phyloP scores from a whole-genome alignment of 1,140 invertebrate species.

The Sinella curviseta region DNA sequence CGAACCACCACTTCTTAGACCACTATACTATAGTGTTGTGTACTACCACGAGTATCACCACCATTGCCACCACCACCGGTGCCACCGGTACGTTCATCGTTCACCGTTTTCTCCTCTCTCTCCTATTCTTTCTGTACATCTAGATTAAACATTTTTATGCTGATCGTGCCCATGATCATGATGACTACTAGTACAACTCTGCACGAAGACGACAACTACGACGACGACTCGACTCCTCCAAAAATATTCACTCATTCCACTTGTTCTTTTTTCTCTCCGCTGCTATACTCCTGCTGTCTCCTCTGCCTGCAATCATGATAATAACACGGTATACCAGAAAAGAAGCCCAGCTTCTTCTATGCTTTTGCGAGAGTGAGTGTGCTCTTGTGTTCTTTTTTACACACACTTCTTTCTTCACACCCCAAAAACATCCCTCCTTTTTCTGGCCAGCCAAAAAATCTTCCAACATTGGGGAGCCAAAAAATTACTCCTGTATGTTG shows the following conservation, averaged over 20 bases:
- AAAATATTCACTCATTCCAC: not conserved
- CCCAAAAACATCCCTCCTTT: slow-evolving; percentile 44
- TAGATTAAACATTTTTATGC: not conserved
- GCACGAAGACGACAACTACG: not conserved
- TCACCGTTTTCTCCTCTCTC: not conserved
- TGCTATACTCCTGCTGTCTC: not conserved
- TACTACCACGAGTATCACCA: slow-evolving; percentile 9
- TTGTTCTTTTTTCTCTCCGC: not conserved
- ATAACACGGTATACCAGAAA: not conserved
- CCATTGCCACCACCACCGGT: slow-evolving; percentile 1
- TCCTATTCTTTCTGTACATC: slow-evolving; percentile 18
- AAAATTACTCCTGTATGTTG: not conserved
- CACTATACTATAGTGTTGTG: slow-evolving; percentile 11
- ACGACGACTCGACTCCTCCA: no score
- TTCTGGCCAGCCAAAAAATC: slow-evolving; percentile 20
- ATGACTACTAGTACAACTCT: not conserved
- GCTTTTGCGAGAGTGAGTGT: not conserved
- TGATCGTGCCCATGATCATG: not conserved
- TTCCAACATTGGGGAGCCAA: slow-evolving; percentile 12
- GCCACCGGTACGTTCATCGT: not conserved
- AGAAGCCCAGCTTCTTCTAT: not conserved
- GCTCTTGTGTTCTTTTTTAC: not conserved
- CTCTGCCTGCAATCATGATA: not conserved
- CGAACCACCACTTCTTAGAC: slow-evolving; percentile 8
- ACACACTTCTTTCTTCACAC: slow-evolving; percentile 43